Evolutionary conservation across 2,888 invertebrate species (phyloP), one percentile per base, ranked within the genome.

Genomic region (Macrophya annulata): DNA sequence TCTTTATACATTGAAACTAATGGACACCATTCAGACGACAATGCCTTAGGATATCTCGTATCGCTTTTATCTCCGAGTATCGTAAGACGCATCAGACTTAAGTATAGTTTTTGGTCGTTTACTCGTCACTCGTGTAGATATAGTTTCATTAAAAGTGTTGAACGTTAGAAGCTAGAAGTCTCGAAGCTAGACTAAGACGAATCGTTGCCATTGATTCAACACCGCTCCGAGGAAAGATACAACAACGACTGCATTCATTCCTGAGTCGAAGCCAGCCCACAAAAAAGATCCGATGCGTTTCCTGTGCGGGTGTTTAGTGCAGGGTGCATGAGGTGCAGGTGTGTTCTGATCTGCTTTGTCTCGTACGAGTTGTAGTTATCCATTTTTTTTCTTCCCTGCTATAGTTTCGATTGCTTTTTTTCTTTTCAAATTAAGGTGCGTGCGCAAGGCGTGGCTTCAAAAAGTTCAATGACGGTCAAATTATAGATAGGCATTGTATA

Each of bases 211-310:
- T 85, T 76, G 51, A 85, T 79, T 85, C 68, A 68, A 85, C 65
- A 72, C 71, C 31, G 68, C 84, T 51, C 48, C 31, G 45, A 43
- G 48, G 48, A 25, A 71, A 71, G 81, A 81, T 81, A 81, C 62
- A 85, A 85, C 85, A 85, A 85, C 77, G 79, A 48, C 43, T 85
- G 79, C 79, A 77, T 79, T 85, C 85, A 85, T 85, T 48, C 85
- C 31, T 21, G 45, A 21, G 65, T n/a, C 43, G 31, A 48, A 43
- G 15, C 81, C 76, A 43, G 68, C 48, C 48, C 17, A 74, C 21
- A 45, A 84, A 74, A 84, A 84, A 40, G 4, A 25, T 40, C 65
- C n/a, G 65, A 85, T 85, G 79, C 85, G 43, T 85, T 85, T 85
- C 85, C 85, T 79, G 85, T 79, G 85, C 51, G 85, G 85, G 84